Evolutionary conservation across 2,888 invertebrate species (phyloP), one percentile per base, ranked within the genome.

Genomic region (Aromia moschata): DNA sequence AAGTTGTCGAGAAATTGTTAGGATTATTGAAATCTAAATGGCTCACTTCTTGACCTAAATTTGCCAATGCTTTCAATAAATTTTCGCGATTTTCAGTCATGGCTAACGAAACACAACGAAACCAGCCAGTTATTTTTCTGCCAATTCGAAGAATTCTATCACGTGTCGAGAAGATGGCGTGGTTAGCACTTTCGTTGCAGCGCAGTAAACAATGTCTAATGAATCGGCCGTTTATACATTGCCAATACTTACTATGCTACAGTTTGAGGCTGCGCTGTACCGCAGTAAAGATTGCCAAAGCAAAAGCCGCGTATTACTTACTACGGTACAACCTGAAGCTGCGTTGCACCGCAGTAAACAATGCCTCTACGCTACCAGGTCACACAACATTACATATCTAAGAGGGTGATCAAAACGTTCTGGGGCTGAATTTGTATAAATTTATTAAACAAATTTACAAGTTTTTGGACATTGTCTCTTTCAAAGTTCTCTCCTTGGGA

Each of bases 101-200:
- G 33, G 11, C 33, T 33, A 11, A 33, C 33, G 7, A 33, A 33
- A 7, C 33, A 33, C 33, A 33, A 33, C 5, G 33, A 33, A 33
- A 33, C 33, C 33, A 33, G 33, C 33, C 33, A 33, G 33, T 33
- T 33, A 33, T 33, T 33, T 33, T 33, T 33, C 33, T 33, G 33
- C 33, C 7, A 33, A 33, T 33, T 33, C 25, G 25, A 25, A 33
- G 33, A n/a, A n/a, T 33, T n/a, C 33, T 5, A 33, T 25, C 25
- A 25, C 25, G 25, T 25, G 25, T 25, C 25, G 25, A 25, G 25
- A 25, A 25, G 25, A 25, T 25, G 25, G 25, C 25, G 25, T 25
- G 25, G 25, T 25, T 25, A 25, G 4, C 25, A 25, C 25, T 25
- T 25, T 25, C 25, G 25, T 25, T 25, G 25, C 25, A 25, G 25